phyloP scores from a whole-genome alignment of 2,113 vertebrate genomes.

The Coptodon rendalli region DNA sequence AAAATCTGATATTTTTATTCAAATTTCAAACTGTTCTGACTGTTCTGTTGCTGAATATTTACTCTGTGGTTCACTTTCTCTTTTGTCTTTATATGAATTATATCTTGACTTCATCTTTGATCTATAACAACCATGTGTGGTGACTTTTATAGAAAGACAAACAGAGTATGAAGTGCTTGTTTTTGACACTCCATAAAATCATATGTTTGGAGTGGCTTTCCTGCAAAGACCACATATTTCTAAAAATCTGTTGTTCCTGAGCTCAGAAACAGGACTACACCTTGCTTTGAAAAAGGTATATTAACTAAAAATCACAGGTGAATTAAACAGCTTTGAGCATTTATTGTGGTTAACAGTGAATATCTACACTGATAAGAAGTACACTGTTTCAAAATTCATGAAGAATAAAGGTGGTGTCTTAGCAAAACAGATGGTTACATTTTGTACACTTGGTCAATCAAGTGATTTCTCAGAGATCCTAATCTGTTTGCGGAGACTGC shows the following conservation, averaged over 20 bases:
- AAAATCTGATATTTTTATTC: not conserved
- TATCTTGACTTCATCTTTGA: not conserved
- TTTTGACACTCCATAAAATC: not conserved
- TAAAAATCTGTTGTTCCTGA: not conserved
- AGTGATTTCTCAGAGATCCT: not conserved
- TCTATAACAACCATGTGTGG: not conserved
- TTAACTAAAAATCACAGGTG: not conserved
- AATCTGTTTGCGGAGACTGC: not conserved
- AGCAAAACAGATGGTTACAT: not conserved
- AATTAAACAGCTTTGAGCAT: not conserved
- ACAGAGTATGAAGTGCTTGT: not conserved
- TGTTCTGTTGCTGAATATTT: not conserved
- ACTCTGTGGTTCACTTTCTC: not conserved
- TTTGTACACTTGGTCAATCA: not conserved
- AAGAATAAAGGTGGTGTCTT: not conserved
- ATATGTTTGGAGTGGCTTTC: not conserved
- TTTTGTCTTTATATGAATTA: fast-evolving
- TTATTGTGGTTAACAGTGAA: not conserved
- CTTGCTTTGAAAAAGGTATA: not conserved
- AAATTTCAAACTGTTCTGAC: not conserved
- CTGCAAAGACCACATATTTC: not conserved
- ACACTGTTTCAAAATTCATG: not conserved
- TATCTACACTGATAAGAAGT: not conserved
- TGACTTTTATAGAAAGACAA: not conserved
- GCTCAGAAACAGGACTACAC: not conserved